phyloP scores from a whole-genome alignment of 2,888 invertebrate species.

The Monochamus alternatus region DNA sequence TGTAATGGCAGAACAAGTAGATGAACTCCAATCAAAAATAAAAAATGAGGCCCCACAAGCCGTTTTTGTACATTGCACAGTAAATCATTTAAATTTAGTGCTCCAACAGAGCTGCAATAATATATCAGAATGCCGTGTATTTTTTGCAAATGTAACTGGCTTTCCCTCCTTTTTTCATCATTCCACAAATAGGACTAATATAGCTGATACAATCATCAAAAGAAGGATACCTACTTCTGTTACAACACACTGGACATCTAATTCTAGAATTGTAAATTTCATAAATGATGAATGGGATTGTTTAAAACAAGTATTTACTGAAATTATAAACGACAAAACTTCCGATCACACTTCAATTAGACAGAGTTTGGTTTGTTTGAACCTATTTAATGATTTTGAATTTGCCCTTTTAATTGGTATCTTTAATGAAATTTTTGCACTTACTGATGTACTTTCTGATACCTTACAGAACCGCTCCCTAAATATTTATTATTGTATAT shows the following conservation, averaged over 20 bases:
- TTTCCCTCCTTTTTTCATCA: slow-evolving; percentile 15
- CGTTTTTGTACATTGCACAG: slow-evolving; percentile 12
- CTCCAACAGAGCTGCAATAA: slow-evolving; percentile 9
- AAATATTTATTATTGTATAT: slow-evolving; percentile 11
- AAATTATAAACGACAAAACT: slow-evolving; percentile 20
- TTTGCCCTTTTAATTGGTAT: slow-evolving; percentile 19
- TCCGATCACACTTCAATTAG: slow-evolving; percentile 18
- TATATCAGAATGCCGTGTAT: slow-evolving; percentile 1
- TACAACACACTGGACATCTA: slow-evolving; percentile 6
- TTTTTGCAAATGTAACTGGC: slow-evolving; percentile 10
- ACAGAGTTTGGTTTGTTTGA: slow-evolving; percentile 8
- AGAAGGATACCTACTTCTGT: slow-evolving; percentile 11
- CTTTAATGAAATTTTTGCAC: slow-evolving; percentile 21
- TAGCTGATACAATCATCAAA: slow-evolving; percentile 12
- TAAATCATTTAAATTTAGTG: slow-evolving; percentile 6
- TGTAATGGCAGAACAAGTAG: slow-evolving; percentile 5
- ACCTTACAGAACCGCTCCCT: slow-evolving; percentile 8
- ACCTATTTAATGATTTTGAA: slow-evolving; percentile 23
- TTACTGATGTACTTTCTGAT: slow-evolving; percentile 12
- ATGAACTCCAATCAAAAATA: slow-evolving; percentile 9
- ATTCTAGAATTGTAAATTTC: not conserved
- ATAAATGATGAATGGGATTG: slow-evolving; percentile 8
- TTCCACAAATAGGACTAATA: not conserved
- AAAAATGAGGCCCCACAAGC: slow-evolving; percentile 13
- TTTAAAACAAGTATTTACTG: slow-evolving; percentile 11